Base-by-base conservation (phyloP, 30 jellyfish, hydroid and myxozoan species). In the Turritopsis dohrnii region DNA sequence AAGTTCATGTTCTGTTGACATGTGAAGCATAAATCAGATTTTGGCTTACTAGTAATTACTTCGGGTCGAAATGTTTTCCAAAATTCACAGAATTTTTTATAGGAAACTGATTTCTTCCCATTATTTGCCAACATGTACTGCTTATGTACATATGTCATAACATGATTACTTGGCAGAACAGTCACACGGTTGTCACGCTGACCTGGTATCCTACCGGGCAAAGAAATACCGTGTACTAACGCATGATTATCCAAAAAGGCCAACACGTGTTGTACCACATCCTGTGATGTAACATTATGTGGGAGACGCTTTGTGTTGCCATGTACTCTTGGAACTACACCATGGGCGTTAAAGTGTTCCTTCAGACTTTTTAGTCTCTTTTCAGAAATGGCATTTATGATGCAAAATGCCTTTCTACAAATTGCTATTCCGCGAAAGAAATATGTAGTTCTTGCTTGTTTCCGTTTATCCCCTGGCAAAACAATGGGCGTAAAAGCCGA, bases 261-360 rank as follows among this genome's bases (percentile, higher is more conserved):
- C 19, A 18, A 60, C 19, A 18, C 21, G 73, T 18, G 19, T 18
- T 60, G 73, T 23, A 23, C 19, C 19, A 60, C 21, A 60, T 60
- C 73, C 73, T n/a, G n/a, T n/a, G n/a, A n/a, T n/a, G 73, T 60
- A 60, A 23, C 21, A 23, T 60, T 60, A 60, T 60, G 73, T 23
- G 0, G 73, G 21, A 18, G 19, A 18, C 73, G 73, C 22, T 60
- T 21, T 60, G 19, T 60, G 73, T 19, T 69, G 77, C 77, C 77
- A 27, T 69, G 77, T 69, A n/a, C 22, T 27, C 77, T 23, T n/a
- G 77, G 77, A n/a, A 27, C 28, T 27, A 69, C 77, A 69, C 16
- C 77, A 1, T n/a, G 30, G 17, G 28, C 17, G 30, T 69, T 27
- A 23, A 60, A 60, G 19, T 69, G 77, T n/a, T n/a, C 31, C 30